These are phyloP conservation scores for Papilio glaucus DNA, from an alignment of 1,140 invertebrate genomes.

Conservation along the genomic window DNA sequence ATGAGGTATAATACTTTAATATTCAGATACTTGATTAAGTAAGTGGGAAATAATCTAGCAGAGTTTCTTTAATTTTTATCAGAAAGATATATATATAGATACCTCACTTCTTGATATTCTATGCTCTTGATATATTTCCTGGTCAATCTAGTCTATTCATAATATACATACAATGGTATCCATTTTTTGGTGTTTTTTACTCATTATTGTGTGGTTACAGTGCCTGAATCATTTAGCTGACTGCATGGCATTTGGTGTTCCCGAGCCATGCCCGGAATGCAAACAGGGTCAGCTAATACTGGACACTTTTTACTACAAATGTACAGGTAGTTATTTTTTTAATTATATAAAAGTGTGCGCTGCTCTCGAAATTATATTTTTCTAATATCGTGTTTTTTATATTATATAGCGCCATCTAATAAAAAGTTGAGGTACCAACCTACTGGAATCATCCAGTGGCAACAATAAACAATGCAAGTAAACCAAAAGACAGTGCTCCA, in stretches of 20 bases:
- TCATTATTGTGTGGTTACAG: conserved; percentile 75
- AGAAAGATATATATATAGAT: too few relatives aligned
- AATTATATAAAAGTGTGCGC: too few relatives aligned
- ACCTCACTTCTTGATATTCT: too few relatives aligned
- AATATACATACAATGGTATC: background rate
- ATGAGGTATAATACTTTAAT: conserved; percentile 80
- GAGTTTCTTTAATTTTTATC: background rate
- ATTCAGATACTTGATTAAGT: conserved; percentile 24
- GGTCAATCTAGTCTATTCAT: too few relatives aligned
- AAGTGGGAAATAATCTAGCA: background rate
- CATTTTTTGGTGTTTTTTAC: background rate
- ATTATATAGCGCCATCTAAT: too few relatives aligned
- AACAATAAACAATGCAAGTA: too few relatives aligned
- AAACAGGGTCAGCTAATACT: conserved; percentile 89
- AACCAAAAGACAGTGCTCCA: too few relatives aligned
- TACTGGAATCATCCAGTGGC: too few relatives aligned
- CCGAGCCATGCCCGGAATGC: conserved; percentile 92
- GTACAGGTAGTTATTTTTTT: conserved; percentile 62
- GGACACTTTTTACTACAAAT: conserved; percentile 85
- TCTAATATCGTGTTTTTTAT: too few relatives aligned
- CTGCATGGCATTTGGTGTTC: conserved; percentile 93
- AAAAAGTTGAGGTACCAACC: too few relatives aligned
- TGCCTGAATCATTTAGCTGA: conserved; percentile 92
- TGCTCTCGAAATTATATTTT: too few relatives aligned
- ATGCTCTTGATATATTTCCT: too few relatives aligned